Conservation (phyloP, 2,113 vertebrate genomes). For the Jaculus jaculus region DNA sequence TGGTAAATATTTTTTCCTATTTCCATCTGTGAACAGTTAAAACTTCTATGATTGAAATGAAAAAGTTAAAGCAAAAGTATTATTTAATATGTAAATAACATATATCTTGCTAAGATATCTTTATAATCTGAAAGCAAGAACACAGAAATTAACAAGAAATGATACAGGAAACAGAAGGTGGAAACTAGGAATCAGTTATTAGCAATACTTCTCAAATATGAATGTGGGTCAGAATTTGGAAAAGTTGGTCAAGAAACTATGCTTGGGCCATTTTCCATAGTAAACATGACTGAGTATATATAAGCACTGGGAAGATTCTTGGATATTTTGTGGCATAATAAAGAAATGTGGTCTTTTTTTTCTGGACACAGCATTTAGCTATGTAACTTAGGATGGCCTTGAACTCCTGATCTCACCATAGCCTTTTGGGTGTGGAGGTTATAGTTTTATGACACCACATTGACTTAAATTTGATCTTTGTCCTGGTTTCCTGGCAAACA, state of each 20-base stretch:
- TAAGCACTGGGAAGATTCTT: neutral
- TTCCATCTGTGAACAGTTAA: conserved; percentile 32
- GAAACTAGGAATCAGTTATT: conserved; percentile 21
- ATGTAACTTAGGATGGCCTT: neutral
- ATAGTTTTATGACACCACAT: neutral
- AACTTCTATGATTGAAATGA: conserved; percentile 36
- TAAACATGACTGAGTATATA: neutral
- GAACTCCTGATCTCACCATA: neutral
- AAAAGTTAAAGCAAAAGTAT: conserved; percentile 2
- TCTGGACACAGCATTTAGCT: neutral
- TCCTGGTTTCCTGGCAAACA: neutral
- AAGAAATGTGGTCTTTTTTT: conserved; percentile 11
- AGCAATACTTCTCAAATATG: conserved; percentile 7
- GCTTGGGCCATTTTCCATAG: neutral
- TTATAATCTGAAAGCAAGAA: conserved; percentile 21
- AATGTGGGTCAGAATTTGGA: conserved; percentile 7
- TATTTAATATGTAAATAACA: neutral
- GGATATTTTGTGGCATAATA: conserved; percentile 18
- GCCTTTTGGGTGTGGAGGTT: neutral
- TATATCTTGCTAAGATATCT: neutral
- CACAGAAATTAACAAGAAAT: neutral
- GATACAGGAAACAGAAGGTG: neutral
- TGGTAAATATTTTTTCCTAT: neutral
- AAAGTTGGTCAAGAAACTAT: conserved; percentile 17
- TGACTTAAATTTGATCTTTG: neutral